A percentile compares a stretch with the other conserved stretches of the same genome.
Conservation (phyloP, 2,113 vertebrate genomes). For the Synodontis membranacea region DNA sequence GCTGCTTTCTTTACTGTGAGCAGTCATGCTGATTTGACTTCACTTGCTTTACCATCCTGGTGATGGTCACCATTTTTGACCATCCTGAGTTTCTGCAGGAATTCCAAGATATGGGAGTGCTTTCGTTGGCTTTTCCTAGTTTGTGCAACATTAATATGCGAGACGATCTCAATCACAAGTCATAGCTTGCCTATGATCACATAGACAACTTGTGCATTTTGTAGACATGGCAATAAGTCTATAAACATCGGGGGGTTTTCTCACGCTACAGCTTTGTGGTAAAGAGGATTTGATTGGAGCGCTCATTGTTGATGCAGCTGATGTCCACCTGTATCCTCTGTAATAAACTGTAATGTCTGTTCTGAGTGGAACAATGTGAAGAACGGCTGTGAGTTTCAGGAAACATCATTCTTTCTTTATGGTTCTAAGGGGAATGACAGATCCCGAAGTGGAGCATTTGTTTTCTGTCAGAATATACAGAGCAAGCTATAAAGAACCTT, state of each 20-base stretch:
- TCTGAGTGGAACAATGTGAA: neutral
- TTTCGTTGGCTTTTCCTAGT: neutral
- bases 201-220: neutral
- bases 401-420: neutral
- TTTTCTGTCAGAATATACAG: conserved; percentile 9
- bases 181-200: neutral
- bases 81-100: neutral
- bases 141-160: neutral
- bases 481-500: neutral
- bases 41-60: no score
- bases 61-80: no score
- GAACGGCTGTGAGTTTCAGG: conserved; percentile 2
- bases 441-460: neutral
- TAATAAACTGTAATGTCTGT: conserved; percentile 1
- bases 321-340: conserved; percentile 12
- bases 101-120: neutral
- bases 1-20: neutral
- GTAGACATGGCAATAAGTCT: neutral
- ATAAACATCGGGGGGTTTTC: neutral
- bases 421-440: neutral
- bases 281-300: neutral
- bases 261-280: neutral
- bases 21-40: neutral
- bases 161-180: neutral
- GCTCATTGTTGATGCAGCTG: neutral